Conservation (phyloP, 2,888 invertebrate genomes). For the Cataglyphis cursor region DNA sequence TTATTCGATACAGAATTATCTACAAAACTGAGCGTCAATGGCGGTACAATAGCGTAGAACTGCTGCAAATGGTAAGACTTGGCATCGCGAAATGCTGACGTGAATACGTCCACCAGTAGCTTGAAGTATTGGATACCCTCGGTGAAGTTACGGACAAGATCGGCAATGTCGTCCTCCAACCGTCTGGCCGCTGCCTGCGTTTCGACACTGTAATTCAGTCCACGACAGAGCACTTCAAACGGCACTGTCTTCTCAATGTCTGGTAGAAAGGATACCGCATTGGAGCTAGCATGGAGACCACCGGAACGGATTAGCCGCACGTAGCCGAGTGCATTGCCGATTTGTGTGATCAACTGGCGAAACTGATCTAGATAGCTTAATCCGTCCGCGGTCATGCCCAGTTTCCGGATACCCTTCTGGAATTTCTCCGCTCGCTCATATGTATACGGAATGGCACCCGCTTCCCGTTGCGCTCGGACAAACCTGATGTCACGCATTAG, state of each 20-base stretch:
- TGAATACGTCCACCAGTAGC: slow-evolving; percentile 97
- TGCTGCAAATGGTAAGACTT: slow-evolving; percentile 96
- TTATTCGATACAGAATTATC: slow-evolving; percentile 97
- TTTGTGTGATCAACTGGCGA: slow-evolving; percentile 96
- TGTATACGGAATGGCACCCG: slow-evolving; percentile 91
- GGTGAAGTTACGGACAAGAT: slow-evolving; percentile 93
- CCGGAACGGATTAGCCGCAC: slow-evolving; percentile 97
- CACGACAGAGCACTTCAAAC: slow-evolving; percentile 90
- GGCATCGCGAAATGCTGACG: slow-evolving; percentile 94
- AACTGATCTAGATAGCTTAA: slow-evolving; percentile 97
- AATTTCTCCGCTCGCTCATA: slow-evolving; percentile 98
- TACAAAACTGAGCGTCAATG: slow-evolving; percentile 97
- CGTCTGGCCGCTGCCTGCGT: slow-evolving; percentile 91
- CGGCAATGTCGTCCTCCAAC: slow-evolving; percentile 92
- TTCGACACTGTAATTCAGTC: slow-evolving; percentile 89
- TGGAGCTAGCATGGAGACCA: slow-evolving; percentile 96
- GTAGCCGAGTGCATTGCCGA: slow-evolving; percentile 98
- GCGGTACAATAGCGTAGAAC: slow-evolving; percentile 97
- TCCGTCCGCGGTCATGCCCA: slow-evolving; percentile 94
- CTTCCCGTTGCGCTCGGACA: slow-evolving; percentile 90
- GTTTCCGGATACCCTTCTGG: slow-evolving; percentile 95
- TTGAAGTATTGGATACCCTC: slow-evolving; percentile 96
- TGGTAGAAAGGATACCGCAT: slow-evolving; percentile 96
- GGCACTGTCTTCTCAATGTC: slow-evolving; percentile 90
- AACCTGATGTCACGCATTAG: slow-evolving; percentile 95